Evolutionary conservation across 2,797 vertebrate species (phyloP).

Genomic region (Coilia nasus): DNA sequence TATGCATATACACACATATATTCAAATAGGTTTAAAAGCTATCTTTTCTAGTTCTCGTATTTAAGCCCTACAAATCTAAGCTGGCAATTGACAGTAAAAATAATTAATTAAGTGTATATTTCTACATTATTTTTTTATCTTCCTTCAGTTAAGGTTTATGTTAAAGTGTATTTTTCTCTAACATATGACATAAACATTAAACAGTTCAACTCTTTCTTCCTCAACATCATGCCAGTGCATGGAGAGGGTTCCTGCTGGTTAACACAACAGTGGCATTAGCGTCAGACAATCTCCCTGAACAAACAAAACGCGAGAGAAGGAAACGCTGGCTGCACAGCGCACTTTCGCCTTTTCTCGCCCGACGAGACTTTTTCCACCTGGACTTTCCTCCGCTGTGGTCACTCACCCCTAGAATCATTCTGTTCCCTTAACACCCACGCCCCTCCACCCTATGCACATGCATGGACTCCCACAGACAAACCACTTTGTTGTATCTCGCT

Average conservation of each 20-base stretch:
- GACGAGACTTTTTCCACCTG: conserved; percentile 26
- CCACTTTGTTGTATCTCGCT: background rate
- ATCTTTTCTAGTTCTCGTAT: too few relatives aligned
- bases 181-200: background rate
- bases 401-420: background rate
- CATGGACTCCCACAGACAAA: background rate
- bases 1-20: too few relatives aligned
- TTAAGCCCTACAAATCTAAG: too few relatives aligned
- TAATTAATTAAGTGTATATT: too few relatives aligned
- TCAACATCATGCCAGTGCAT: background rate
- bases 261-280: background rate
- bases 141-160: too few relatives aligned
- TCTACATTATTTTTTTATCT: too few relatives aligned
- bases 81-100: too few relatives aligned
- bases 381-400: background rate
- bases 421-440: too few relatives aligned
- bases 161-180: background rate
- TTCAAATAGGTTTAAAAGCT: too few relatives aligned
- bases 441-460: too few relatives aligned
- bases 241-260: background rate
- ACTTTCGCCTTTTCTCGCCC: conserved; percentile 4
- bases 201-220: background rate
- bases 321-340: background rate
- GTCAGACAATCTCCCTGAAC: background rate
- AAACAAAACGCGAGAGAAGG: background rate